Evolutionary conservation across 2,797 vertebrate species (phyloP).

Genomic region (Etheostoma nigrum): DNA sequence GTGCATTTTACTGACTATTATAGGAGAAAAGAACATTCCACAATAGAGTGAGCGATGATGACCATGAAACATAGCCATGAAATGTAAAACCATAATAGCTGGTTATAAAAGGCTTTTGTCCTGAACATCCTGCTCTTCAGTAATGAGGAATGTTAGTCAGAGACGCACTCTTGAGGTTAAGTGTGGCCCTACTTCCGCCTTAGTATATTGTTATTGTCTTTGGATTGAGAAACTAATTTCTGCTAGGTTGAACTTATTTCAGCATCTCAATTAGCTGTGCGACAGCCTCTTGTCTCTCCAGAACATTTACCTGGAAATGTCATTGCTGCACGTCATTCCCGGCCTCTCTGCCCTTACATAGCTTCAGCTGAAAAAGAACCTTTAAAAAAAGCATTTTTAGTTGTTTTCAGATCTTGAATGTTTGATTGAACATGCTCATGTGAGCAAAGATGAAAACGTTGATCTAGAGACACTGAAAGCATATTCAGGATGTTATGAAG

Average conservation of each 20-base stretch:
- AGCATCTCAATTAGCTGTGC: slow-evolving; percentile 41
- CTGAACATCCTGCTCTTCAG: slow-evolving; percentile 23
- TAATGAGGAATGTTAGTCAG: slow-evolving; percentile 6
- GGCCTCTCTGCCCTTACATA: too few relatives aligned
- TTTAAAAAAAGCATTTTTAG: neutral
- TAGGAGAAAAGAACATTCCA: neutral
- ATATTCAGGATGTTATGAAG: slow-evolving; percentile 24
- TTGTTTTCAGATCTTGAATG: slow-evolving; percentile 1
- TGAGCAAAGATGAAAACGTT: neutral
- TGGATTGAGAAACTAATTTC: slow-evolving; percentile 15
- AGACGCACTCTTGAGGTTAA: slow-evolving; percentile 16
- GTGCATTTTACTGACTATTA: slow-evolving; percentile 4
- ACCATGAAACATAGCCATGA: neutral
- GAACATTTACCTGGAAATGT: slow-evolving; percentile 37
- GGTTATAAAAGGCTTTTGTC: slow-evolving; percentile 28
- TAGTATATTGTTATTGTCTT: slow-evolving; percentile 17
- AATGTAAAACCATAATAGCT: slow-evolving; percentile 12
- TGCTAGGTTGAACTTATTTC: neutral
- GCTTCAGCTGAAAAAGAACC: too few relatives aligned
- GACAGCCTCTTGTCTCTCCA: slow-evolving; percentile 28
- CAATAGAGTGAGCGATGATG: neutral
- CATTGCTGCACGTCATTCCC: too few relatives aligned
- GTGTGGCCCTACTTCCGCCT: slow-evolving; percentile 39
- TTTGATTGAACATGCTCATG: slow-evolving; percentile 6
- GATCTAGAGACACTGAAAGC: neutral